These are phyloP conservation scores for Amphiprion ocellaris DNA, from an alignment of 2,113 vertebrate genomes.

Conservation along the genomic window DNA sequence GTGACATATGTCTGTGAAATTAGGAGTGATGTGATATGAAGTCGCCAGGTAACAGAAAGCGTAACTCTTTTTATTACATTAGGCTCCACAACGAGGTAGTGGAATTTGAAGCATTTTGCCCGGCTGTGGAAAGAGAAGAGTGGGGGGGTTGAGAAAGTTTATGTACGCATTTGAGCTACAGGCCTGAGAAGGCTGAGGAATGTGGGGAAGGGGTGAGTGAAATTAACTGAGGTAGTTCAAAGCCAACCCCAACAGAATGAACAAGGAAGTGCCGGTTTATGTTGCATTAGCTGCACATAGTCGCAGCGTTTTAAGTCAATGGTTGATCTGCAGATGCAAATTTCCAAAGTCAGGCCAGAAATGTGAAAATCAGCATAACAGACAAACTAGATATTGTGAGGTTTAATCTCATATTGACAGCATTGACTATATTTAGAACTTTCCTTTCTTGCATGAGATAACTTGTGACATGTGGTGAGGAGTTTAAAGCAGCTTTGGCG, in stretches of 20 bases:
- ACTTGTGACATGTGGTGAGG: slow-evolving; percentile 45
- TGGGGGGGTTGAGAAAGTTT: slow-evolving; percentile 77
- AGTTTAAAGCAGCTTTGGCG: slow-evolving; percentile 6
- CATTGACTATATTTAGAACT: slow-evolving; percentile 33
- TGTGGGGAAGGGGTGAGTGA: slow-evolving; percentile 74
- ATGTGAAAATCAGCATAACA: slow-evolving; percentile 46
- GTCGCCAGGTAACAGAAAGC: slow-evolving; percentile 64
- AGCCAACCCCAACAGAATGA: slow-evolving; percentile 49
- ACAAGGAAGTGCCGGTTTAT: slow-evolving; percentile 17
- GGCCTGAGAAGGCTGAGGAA: slow-evolving; percentile 83
- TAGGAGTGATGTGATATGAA: slow-evolving; percentile 64
- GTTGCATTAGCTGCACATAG: not conserved
- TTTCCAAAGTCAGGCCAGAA: not conserved
- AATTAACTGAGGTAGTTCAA: slow-evolving; percentile 79
- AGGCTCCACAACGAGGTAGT: slow-evolving; percentile 55
- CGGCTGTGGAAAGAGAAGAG: slow-evolving; percentile 67
- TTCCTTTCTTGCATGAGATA: slow-evolving; percentile 51
- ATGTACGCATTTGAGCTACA: slow-evolving; percentile 80
- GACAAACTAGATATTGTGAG: slow-evolving; percentile 50
- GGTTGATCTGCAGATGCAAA: not conserved
- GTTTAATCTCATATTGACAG: slow-evolving; percentile 28
- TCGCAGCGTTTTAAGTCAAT: not conserved
- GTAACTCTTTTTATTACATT: slow-evolving; percentile 66
- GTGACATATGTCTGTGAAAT: slow-evolving; percentile 67
- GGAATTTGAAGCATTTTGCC: slow-evolving; percentile 85